Percentiles rank a stretch among this genome's conserved stretches.
phyloP scores from a whole-genome alignment of 2,888 invertebrate genomes.

The Microctonus hyperodae region DNA sequence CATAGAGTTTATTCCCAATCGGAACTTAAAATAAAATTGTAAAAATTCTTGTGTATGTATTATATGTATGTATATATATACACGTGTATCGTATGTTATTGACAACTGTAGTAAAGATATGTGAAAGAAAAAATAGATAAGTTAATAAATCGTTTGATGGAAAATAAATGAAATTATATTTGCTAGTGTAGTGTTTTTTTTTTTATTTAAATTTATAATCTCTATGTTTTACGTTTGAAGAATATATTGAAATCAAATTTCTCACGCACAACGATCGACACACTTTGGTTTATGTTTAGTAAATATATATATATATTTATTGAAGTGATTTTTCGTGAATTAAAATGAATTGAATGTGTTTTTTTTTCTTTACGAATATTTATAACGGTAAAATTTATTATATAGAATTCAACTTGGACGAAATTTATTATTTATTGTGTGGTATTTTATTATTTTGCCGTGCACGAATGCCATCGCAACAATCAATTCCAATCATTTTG shows the following conservation, averaged over 20 bases:
- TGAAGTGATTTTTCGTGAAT: background rate
- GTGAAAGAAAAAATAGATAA: background rate
- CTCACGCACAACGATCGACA: constrained; percentile 34
- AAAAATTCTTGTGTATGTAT: too few species aligned
- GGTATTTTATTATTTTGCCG: background rate
- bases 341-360: background rate
- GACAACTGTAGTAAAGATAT: background rate
- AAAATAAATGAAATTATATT: constrained; percentile 11
- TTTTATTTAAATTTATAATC: background rate
- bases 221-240: background rate
- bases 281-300: constrained; percentile 33
- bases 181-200: background rate
- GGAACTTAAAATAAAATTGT: constrained; percentile 5
- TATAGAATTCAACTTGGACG: constrained; percentile 33
- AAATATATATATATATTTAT: background rate
- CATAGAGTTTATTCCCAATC: background rate
- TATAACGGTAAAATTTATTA: constrained; percentile 41
- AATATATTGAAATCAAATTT: background rate
- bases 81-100: background rate
- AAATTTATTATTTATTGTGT: constrained; percentile 30
- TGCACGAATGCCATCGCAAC: constrained; percentile 23
- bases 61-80: background rate
- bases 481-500: constrained; percentile 42
- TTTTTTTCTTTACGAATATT: background rate
- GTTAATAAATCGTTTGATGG: background rate